phyloP scores from a whole-genome alignment of 1,140 invertebrate species.

The Drosophila seguyi region DNA sequence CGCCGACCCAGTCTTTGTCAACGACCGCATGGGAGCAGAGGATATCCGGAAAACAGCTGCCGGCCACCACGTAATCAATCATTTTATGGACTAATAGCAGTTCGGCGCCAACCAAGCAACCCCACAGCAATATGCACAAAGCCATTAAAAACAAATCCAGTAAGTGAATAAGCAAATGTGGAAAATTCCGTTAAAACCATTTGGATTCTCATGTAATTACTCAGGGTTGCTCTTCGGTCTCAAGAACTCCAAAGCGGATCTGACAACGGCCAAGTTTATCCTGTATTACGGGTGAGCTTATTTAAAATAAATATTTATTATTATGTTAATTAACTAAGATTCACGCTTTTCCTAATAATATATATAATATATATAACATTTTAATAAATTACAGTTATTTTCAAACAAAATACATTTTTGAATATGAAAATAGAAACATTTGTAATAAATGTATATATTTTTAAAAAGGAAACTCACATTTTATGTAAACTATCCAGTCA shows the following conservation, averaged over 20 bases:
- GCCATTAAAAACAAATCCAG: slow-evolving; percentile 77
- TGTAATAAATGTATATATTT: neutral
- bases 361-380: too few species aligned
- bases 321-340: neutral
- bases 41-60: slow-evolving; percentile 40
- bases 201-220: slow-evolving; percentile 1
- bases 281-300: slow-evolving; percentile 69
- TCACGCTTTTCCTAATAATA: too few species aligned
- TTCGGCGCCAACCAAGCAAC: slow-evolving; percentile 2
- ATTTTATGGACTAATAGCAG: slow-evolving; percentile 44
- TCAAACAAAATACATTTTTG: neutral
- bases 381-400: neutral
- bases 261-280: slow-evolving; percentile 74
- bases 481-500: neutral
- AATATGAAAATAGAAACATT: neutral
- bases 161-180: slow-evolving; percentile 46
- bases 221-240: slow-evolving; percentile 72
- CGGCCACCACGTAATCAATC: slow-evolving; percentile 41
- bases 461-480: neutral
- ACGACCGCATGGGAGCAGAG: slow-evolving; percentile 38
- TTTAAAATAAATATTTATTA: too few species aligned
- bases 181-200: slow-evolving; percentile 17
- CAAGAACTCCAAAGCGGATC: slow-evolving; percentile 63
- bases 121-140: slow-evolving; percentile 67
- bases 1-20: slow-evolving; percentile 26